Evolutionary conservation across 2,113 vertebrate species (phyloP).

Genomic region (Grammomys surdaster): DNA sequence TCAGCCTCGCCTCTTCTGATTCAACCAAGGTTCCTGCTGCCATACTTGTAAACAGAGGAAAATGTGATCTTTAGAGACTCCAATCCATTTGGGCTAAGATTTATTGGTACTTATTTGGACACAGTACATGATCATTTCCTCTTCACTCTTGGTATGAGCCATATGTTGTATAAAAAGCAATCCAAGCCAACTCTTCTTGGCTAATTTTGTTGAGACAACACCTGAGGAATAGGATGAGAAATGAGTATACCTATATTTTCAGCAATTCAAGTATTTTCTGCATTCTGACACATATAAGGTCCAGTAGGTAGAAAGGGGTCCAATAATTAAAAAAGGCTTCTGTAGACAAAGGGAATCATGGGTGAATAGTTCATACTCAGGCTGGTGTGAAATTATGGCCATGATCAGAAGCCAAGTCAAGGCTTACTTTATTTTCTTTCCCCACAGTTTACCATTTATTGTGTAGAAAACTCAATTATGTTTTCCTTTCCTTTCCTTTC

Average conservation of each 20-base stretch:
- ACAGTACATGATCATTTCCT: background rate
- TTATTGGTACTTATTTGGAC: constrained; percentile 20
- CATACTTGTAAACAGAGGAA: background rate
- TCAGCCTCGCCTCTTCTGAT: background rate
- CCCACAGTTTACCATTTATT: background rate
- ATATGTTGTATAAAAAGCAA: background rate
- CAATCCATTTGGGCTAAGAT: background rate
- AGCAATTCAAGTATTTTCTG: background rate
- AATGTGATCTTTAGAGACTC: background rate
- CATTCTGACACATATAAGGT: background rate
- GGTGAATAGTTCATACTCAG: background rate
- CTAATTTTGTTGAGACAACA: background rate
- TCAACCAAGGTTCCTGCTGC: background rate
- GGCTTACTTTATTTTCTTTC: background rate
- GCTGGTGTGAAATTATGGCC: background rate
- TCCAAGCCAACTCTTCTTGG: background rate
- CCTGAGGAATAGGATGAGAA: background rate
- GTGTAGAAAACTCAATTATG: background rate
- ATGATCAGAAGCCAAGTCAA: background rate
- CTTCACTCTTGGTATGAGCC: background rate
- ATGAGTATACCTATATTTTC: background rate
- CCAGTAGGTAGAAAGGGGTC: background rate
- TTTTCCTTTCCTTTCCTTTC: background rate
- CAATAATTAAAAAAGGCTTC: background rate
- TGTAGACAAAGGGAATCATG: background rate